Conservation (phyloP, 1,140 invertebrate genomes). For the Aphidius ervi region DNA sequence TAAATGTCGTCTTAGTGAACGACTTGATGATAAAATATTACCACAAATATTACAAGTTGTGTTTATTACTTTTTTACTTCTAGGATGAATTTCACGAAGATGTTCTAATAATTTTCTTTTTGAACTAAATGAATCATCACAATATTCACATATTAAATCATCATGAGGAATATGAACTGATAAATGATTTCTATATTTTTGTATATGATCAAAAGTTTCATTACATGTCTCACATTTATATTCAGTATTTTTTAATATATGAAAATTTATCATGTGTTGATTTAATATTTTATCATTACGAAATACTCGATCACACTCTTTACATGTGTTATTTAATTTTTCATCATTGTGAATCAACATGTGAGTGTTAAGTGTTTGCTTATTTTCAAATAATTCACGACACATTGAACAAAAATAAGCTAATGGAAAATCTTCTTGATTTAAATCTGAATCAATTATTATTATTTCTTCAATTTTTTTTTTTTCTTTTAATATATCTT, state of each 20-base stretch:
- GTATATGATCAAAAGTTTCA: slow-evolving; percentile 46
- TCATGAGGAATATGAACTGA: slow-evolving; percentile 39
- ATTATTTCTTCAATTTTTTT: slow-evolving; percentile 2
- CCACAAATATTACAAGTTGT: slow-evolving; percentile 53
- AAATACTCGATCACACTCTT: slow-evolving; percentile 41
- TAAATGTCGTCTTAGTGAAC: slow-evolving; percentile 58
- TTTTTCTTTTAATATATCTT: not conserved
- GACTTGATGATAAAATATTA: slow-evolving; percentile 45
- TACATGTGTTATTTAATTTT: slow-evolving; percentile 41
- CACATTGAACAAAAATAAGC: slow-evolving; percentile 41
- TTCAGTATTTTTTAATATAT: slow-evolving; percentile 27
- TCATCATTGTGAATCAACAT: slow-evolving; percentile 27
- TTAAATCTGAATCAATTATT: slow-evolving; percentile 11
- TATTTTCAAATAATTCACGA: slow-evolving; percentile 35
- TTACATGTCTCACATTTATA: slow-evolving; percentile 45
- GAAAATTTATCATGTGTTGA: slow-evolving; percentile 44
- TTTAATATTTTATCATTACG: slow-evolving; percentile 35
- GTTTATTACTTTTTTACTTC: slow-evolving; percentile 44
- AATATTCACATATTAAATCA: slow-evolving; percentile 47
- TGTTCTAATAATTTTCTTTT: too few relatives aligned
- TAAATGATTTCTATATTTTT: slow-evolving; percentile 47
- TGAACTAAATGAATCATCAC: slow-evolving; percentile 9
- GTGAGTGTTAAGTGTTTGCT: slow-evolving; percentile 36
- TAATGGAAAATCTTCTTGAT: slow-evolving; percentile 34
- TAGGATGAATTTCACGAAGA: too few relatives aligned